A percentile compares a stretch with the other conserved stretches of the same genome.
phyloP scores from a whole-genome alignment of 2,888 invertebrate species.

The Synergus gifuensis region DNA sequence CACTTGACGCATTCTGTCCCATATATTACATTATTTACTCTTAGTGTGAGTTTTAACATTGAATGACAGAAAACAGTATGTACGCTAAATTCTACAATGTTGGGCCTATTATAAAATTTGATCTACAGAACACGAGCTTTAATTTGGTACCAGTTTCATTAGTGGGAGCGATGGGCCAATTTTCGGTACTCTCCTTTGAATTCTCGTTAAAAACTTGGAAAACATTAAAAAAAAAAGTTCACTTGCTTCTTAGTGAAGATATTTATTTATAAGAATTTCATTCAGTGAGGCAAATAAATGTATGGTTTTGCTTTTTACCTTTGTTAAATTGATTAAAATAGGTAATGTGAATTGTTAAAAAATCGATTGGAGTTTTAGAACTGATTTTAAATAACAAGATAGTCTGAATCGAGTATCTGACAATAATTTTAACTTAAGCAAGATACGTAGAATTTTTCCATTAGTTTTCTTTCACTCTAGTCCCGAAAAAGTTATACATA shows the following conservation, averaged over 20 bases:
- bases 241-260: background rate
- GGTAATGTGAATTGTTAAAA: background rate
- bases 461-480: slow-evolving; percentile 15
- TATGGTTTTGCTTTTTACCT: slow-evolving; percentile 3
- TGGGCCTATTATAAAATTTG: no score
- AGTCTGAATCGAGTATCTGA: background rate
- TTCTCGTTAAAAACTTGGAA: background rate
- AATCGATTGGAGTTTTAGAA: background rate
- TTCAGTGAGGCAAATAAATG: background rate
- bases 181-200: background rate
- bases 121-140: no score
- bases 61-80: no score
- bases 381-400: background rate
- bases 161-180: no score
- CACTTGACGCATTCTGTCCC: no score
- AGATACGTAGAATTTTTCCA: slow-evolving; percentile 12
- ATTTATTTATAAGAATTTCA: background rate
- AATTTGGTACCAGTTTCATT: no score
- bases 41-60: no score
- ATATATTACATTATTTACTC: no score
- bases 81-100: no score
- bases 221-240: background rate
- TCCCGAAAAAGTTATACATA: background rate
- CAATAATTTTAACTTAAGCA: background rate
- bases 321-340: background rate